Percentiles rank a stretch among this genome's conserved stretches.
Evolutionary conservation across 2,888 invertebrate genomes (phyloP).

Genomic region (Nyleta sp.): DNA sequence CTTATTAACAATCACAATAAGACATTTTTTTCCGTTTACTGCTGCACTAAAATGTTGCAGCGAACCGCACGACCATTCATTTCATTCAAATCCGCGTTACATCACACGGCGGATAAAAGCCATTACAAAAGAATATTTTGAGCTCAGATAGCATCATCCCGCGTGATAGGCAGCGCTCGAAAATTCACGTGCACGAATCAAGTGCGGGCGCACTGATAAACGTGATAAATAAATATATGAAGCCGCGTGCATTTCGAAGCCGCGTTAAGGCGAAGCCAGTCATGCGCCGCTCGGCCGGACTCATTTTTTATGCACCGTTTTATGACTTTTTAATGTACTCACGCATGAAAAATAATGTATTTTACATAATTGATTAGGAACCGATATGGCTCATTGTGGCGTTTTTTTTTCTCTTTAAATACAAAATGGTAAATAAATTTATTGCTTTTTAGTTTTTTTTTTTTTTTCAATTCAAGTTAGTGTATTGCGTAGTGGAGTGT

Average conservation of each 20-base stretch:
- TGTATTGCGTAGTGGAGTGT: too few species aligned
- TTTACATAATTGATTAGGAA: constrained; percentile 53
- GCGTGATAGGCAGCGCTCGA: constrained; percentile 2
- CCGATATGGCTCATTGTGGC: constrained; percentile 39
- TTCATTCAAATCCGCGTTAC: constrained; percentile 21
- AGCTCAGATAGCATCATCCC: constrained; percentile 6
- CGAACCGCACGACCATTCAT: constrained; percentile 23
- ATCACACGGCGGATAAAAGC: constrained; percentile 19
- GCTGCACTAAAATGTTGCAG: constrained; percentile 23
- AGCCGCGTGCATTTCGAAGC: constrained; percentile 19
- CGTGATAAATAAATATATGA: constrained; percentile 30
- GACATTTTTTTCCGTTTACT: constrained; percentile 20
- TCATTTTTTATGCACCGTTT: constrained; percentile 51
- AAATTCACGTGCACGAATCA: constrained; percentile 14
- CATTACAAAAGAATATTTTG: constrained; percentile 19
- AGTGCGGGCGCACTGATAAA: constrained; percentile 1
- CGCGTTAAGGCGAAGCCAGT: background rate
- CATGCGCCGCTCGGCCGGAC: constrained; percentile 15
- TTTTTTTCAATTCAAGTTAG: too few species aligned
- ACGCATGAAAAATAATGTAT: constrained; percentile 38
- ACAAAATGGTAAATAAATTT: too few species aligned
- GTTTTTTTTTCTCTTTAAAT: too few species aligned
- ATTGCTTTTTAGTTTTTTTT: too few species aligned
- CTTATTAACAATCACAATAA: constrained; percentile 24
- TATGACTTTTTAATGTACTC: constrained; percentile 48